These are phyloP conservation scores for Oxygymnocypris stewartii DNA, from an alignment of 2,113 vertebrate species.

Conservation along the genomic window DNA sequence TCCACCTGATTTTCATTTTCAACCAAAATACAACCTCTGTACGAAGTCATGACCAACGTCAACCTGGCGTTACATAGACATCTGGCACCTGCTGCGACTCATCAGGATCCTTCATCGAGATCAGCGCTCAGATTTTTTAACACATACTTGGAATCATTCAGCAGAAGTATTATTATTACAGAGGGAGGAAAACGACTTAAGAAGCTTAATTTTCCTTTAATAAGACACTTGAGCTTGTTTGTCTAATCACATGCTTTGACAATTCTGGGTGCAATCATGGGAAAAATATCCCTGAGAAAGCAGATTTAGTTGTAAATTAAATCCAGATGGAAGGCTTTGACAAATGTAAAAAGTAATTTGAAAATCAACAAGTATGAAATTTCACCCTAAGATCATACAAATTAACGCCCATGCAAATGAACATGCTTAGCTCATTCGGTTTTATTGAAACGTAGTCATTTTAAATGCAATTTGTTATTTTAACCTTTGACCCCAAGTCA, in stretches of 20 bases:
- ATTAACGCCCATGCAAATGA: not conserved
- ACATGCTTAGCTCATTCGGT: not conserved
- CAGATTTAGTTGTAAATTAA: not conserved
- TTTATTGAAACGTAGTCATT: not conserved
- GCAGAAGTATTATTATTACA: not conserved
- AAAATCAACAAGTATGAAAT: not conserved
- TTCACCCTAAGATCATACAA: not conserved
- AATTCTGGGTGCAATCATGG: constrained; percentile 3
- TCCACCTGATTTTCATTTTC: no score
- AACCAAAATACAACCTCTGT: no score
- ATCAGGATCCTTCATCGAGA: not conserved
- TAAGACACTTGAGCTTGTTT: constrained; percentile 15
- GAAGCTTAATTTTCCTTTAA: not conserved
- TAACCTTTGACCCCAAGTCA: not conserved
- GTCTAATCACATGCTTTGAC: constrained; percentile 24
- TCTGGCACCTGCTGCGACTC: not conserved
- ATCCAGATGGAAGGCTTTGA: constrained; percentile 14
- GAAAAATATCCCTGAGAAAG: not conserved
- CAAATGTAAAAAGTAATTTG: not conserved
- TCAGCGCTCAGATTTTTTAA: not conserved
- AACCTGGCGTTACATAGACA: no score
- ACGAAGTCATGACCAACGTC: no score
- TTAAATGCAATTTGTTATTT: not conserved
- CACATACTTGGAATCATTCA: not conserved
- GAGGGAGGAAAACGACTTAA: not conserved